phyloP scores from a whole-genome alignment of 2,888 invertebrate species.

The Pandemis heparana region DNA sequence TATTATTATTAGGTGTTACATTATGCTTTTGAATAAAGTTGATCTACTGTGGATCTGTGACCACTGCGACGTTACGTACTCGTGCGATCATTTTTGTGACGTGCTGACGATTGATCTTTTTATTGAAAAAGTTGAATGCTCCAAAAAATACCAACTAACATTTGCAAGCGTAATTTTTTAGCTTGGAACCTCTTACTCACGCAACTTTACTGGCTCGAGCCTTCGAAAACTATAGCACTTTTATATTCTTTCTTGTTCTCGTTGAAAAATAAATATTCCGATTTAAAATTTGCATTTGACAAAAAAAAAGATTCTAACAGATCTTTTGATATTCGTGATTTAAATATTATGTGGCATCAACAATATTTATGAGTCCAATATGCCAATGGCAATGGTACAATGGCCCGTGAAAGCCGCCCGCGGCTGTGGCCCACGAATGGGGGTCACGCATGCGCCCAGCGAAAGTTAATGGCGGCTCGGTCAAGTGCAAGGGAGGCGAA shows the following conservation, averaged over 20 bases:
- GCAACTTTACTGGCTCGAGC: no score
- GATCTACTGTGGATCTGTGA: not conserved
- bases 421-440: slow-evolving; percentile 65
- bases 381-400: slow-evolving; percentile 11
- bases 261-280: no score
- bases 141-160: not conserved
- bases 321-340: not conserved
- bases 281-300: no score
- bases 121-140: not conserved
- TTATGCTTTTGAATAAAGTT: not conserved
- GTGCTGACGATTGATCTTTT: slow-evolving; percentile 5
- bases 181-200: no score
- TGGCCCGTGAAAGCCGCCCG: slow-evolving; percentile 66
- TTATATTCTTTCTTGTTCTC: no score
- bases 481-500: slow-evolving; percentile 68
- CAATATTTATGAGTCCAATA: slow-evolving; percentile 4
- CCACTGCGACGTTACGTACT: not conserved
- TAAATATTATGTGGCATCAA: not conserved
- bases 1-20: no score
- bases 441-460: slow-evolving; percentile 71
- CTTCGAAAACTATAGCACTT: no score
- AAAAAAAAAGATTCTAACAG: not conserved
- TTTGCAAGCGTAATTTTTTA: no score
- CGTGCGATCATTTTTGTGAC: not conserved
- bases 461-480: slow-evolving; percentile 74